phyloP scores from a whole-genome alignment of 2,113 vertebrate species.

The Tenebrosternarchus preto region DNA sequence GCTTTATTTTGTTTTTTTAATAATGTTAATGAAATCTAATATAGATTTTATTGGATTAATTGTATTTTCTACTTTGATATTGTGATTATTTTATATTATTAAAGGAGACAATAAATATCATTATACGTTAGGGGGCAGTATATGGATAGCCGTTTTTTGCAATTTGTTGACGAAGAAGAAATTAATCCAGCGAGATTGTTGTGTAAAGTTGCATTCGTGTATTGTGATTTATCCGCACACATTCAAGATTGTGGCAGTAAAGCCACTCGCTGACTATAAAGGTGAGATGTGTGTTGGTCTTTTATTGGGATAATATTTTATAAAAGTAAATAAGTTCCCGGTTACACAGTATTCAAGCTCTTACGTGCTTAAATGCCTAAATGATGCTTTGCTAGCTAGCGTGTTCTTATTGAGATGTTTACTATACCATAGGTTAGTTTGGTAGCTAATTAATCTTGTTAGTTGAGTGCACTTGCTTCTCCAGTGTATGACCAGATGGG shows the following conservation, averaged over 20 bases:
- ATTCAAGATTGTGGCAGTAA: not conserved
- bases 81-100: not conserved
- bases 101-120: not conserved
- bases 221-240: not conserved
- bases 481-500: too few relatives aligned
- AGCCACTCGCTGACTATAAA: not conserved
- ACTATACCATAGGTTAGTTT: too few relatives aligned
- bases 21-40: not conserved
- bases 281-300: not conserved
- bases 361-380: too few relatives aligned
- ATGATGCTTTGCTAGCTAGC: too few relatives aligned
- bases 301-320: too few relatives aligned
- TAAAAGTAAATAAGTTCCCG: too few relatives aligned
- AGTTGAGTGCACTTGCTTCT: too few relatives aligned
- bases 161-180: not conserved
- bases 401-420: too few relatives aligned
- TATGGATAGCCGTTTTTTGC: too few relatives aligned
- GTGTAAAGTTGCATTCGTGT: not conserved
- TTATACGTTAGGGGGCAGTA: conserved; percentile 32
- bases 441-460: too few relatives aligned
- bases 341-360: too few relatives aligned
- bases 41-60: not conserved
- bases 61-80: not conserved
- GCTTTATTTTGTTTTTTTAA: not conserved
- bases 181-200: not conserved